Evolutionary conservation across 2,888 invertebrate species (phyloP).

Genomic region (Ametastegia equiseti): DNA sequence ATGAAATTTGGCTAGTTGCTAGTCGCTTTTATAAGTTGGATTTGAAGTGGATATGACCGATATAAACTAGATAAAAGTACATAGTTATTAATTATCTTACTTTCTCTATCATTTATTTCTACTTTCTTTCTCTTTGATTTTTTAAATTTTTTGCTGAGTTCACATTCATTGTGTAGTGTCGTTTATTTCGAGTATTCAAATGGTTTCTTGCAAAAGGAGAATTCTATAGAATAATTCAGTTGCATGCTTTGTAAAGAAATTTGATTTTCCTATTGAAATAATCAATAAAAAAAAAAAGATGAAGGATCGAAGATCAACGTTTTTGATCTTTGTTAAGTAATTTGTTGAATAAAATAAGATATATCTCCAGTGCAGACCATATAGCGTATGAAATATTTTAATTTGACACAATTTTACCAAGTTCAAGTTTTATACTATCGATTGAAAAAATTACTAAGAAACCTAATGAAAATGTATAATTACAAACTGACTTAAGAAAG

Average conservation of each 20-base stretch:
- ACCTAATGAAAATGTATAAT: not conserved
- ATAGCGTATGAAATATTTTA: not conserved
- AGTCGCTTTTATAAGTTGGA: conserved; percentile 64
- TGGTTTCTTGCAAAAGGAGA: conserved; percentile 11
- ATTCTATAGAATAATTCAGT: conserved; percentile 6
- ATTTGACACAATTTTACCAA: not conserved
- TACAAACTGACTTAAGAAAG: conserved; percentile 14
- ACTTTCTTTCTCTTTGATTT: not conserved
- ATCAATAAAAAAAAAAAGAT: not conserved
- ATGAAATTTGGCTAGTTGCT: conserved; percentile 57
- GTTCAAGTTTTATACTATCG: not conserved
- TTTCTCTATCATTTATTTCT: conserved; percentile 27
- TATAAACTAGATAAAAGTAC: conserved; percentile 54
- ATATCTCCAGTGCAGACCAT: not conserved
- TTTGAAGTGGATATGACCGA: conserved; percentile 65
- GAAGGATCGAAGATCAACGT: not conserved
- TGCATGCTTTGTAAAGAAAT: conserved; percentile 36
- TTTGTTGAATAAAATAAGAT: not conserved
- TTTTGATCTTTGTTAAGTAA: not conserved
- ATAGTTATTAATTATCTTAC: conserved; percentile 10
- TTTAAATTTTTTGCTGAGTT: conserved; percentile 25
- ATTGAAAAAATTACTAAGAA: not conserved
- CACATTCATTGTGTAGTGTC: conserved; percentile 37
- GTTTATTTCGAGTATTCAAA: conserved; percentile 27
- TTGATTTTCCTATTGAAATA: not conserved